Evolutionary conservation across 2,797 vertebrate species (phyloP).

Genomic region (Gallinago stenura): DNA sequence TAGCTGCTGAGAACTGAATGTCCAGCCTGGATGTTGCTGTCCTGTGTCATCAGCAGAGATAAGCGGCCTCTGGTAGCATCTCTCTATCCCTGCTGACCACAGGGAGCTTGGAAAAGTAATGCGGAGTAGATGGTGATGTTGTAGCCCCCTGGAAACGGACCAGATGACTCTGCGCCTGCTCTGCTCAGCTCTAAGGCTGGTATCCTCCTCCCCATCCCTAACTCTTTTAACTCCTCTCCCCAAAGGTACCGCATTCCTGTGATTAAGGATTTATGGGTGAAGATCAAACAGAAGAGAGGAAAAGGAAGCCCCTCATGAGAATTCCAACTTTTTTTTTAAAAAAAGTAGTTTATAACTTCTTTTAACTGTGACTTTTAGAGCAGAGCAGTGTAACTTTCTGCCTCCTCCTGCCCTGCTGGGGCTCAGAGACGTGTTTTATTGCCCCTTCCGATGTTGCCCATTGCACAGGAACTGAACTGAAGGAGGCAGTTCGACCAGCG

Average conservation of each 20-base stretch:
- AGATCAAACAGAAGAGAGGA: slow-evolving; percentile 51
- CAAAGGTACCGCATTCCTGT: slow-evolving; percentile 58
- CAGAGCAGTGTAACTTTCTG: slow-evolving; percentile 40
- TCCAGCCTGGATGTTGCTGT: slow-evolving; percentile 30
- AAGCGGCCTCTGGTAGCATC: slow-evolving; percentile 1
- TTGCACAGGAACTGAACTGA: not conserved
- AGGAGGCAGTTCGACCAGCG: not conserved
- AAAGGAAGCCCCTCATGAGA: slow-evolving; percentile 43
- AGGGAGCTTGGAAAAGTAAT: slow-evolving; percentile 11
- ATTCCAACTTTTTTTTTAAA: slow-evolving; percentile 2
- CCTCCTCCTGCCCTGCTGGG: not conserved
- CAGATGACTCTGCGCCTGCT: not conserved
- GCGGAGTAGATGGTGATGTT: slow-evolving; percentile 27
- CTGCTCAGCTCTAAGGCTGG: slow-evolving; percentile 38
- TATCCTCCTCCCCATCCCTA: slow-evolving; percentile 24
- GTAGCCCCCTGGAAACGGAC: slow-evolving; percentile 22
- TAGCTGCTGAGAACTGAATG: slow-evolving; percentile 49
- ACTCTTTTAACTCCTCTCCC: slow-evolving; percentile 54
- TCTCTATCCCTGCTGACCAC: slow-evolving; percentile 20
- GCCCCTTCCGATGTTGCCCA: accelerated
- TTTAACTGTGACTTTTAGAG: slow-evolving; percentile 69
- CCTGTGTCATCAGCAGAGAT: slow-evolving; percentile 49
- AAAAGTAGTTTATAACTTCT: slow-evolving; percentile 68
- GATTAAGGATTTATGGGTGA: slow-evolving; percentile 59
- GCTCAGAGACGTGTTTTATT: not conserved